Conservation (phyloP, 2,888 invertebrate species). For the Melangyna quadrimaculata region DNA sequence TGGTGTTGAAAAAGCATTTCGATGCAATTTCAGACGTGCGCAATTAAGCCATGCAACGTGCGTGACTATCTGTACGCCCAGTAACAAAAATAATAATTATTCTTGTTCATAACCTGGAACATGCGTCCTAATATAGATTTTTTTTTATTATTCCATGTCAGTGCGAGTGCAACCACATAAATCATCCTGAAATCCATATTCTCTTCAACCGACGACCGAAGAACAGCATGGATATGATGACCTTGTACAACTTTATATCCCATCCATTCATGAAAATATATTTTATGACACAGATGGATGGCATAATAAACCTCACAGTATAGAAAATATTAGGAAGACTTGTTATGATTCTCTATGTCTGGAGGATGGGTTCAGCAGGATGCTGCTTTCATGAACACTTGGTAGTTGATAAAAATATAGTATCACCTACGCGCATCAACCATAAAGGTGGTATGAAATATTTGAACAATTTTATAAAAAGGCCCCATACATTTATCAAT, state of each 20-base stretch:
- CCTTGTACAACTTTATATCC: constrained; percentile 2
- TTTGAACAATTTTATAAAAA: neutral
- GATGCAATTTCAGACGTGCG: constrained; percentile 11
- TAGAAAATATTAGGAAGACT: neutral
- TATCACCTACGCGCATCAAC: neutral
- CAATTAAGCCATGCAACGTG: constrained; percentile 10
- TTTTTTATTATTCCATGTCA: neutral
- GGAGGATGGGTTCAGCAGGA: neutral
- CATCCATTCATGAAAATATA: constrained; percentile 3
- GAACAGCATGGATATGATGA: neutral
- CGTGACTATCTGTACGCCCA: constrained; percentile 14
- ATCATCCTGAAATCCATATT: constrained; percentile 22
- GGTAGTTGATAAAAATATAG: neutral
- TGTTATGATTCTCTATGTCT: neutral
- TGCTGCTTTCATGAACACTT: neutral
- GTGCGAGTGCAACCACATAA: constrained; percentile 2
- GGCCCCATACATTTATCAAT: neutral
- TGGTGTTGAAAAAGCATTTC: constrained; percentile 7
- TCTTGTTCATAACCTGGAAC: constrained; percentile 7
- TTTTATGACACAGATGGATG: constrained; percentile 16
- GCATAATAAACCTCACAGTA: neutral
- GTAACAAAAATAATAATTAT: constrained; percentile 13
- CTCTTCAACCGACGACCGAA: neutral
- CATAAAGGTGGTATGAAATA: neutral
- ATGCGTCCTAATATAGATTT: neutral